Conservation (phyloP, 2,888 invertebrate species). For the Apoda limacodes region DNA sequence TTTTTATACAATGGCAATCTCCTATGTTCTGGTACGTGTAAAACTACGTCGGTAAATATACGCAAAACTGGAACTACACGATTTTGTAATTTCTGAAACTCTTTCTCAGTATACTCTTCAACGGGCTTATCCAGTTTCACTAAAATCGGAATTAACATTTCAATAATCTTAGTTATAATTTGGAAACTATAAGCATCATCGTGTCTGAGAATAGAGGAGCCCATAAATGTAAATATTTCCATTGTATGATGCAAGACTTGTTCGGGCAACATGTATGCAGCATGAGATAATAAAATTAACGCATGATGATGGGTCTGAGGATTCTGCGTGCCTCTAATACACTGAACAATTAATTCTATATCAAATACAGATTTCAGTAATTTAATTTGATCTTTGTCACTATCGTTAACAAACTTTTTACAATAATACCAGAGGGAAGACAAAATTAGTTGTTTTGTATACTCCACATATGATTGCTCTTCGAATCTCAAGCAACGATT, state of each 20-base stretch:
- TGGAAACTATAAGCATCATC: constrained; percentile 97
- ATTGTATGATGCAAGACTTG: constrained; percentile 94
- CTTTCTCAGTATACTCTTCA: constrained; percentile 41
- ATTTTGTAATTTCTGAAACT: constrained; percentile 47
- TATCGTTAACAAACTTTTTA: constrained; percentile 62
- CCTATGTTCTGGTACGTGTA: constrained; percentile 95
- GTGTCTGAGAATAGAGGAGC: constrained; percentile 89
- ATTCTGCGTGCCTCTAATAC: constrained; percentile 90
- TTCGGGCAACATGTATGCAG: constrained; percentile 82
- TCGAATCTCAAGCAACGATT: constrained; percentile 84
- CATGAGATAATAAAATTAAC: constrained; percentile 82
- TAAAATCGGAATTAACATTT: constrained; percentile 89
- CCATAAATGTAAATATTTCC: constrained; percentile 98
- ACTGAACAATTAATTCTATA: constrained; percentile 86
- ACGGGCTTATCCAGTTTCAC: constrained; percentile 60
- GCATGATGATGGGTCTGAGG: constrained; percentile 97
- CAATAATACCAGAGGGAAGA: constrained; percentile 81
- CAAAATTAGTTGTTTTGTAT: constrained; percentile 87
- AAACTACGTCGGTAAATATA: constrained; percentile 90
- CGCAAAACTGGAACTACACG: constrained; percentile 78
- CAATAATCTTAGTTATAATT: constrained; percentile 89
- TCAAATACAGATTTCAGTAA: constrained; percentile 67
- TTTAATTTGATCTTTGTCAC: constrained; percentile 47
- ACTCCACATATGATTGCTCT: constrained; percentile 85
- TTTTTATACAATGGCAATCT: constrained; percentile 83